Base-by-base conservation (phyloP, 2,113 vertebrate genomes). In the Arenaria interpres region DNA sequence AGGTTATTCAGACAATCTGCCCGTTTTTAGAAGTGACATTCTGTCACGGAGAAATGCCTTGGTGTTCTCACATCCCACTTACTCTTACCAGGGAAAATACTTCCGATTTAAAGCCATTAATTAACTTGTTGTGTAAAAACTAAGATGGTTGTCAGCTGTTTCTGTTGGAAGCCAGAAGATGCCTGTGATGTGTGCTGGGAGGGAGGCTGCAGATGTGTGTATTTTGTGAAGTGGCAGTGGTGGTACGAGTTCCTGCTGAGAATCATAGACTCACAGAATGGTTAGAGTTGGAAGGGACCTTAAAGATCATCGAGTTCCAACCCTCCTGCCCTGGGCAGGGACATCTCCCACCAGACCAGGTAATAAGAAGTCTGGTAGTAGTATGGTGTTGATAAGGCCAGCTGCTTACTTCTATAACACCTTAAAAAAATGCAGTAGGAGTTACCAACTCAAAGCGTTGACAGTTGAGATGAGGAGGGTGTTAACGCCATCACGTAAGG, bases 1-100 rank as follows among this genome's bases (percentile, higher is more conserved):
- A 15, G 0, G 0, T 68, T 30, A 50, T 35, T 85, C 16, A 12
- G 33, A 37, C 24, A 45, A 5, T 45, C 25, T 74, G 18, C 20
- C 37, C 14, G 0, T 37, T 78, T 85, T 75, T 8, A 64, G 32
- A 68, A 46, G 33, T 10, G 1, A 8, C 5, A 1, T 41, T 85
- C 43, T 63, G 3, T 90, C 22, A 10, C 3, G 1, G 28, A 72
- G 39, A 79, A 45, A 39, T 16, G 33, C 27, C 20, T 39, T 37
- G 6, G 4, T 54, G 10, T 68, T 88, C 37, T 54, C 7, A 4
- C 0, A 1, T 57, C 18, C 33, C 14, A 9, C 37, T 37, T 75
- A 20, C 4, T 78, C 22, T 74, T 90, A 19, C 18, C 7, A 41
- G 74, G 30, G 56, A n/a, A 71, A 53, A 57, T 23, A n/a, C 21